Conservation (phyloP, 2,113 vertebrate species). For the Bostrychus sinensis region DNA sequence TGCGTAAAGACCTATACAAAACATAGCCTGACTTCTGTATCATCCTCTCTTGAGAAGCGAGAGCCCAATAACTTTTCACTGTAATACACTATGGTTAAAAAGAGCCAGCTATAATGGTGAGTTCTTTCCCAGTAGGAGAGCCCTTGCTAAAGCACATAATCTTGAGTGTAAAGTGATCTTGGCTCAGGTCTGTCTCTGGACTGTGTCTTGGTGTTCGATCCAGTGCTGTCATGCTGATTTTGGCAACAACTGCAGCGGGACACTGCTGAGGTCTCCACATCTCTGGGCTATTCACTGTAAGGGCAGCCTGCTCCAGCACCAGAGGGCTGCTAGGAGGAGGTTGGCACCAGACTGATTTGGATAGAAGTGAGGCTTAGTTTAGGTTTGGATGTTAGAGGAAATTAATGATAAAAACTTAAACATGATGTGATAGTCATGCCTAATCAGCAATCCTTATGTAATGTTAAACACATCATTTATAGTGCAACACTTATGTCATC, state of each 20-base stretch:
- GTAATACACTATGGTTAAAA: too few species aligned
- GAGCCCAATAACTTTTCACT: too few species aligned
- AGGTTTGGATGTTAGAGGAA: too few species aligned
- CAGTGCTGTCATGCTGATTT: constrained; percentile 44
- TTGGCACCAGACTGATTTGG: background rate
- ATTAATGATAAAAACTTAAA: too few species aligned
- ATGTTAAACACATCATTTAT: too few species aligned
- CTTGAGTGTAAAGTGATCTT: constrained; percentile 63
- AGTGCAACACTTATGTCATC: too few species aligned
- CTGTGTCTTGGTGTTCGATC: constrained; percentile 46
- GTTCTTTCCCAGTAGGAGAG: constrained; percentile 30
- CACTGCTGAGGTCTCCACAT: constrained; percentile 2
- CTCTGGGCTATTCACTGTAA: constrained; percentile 16
- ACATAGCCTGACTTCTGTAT: constrained; percentile 42
- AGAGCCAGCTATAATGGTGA: constrained; percentile 44
- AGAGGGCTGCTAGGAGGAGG: constrained; percentile 18
- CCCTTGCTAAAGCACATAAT: constrained; percentile 58
- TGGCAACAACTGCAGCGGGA: constrained; percentile 35
- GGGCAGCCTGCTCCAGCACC: constrained; percentile 7
- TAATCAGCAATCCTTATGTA: too few species aligned
- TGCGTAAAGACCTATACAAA: too few species aligned
- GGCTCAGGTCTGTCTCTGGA: constrained; percentile 52
- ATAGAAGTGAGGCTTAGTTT: background rate
- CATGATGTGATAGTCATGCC: too few species aligned
- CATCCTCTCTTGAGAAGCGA: too few species aligned